phyloP scores from a whole-genome alignment of 2,797 vertebrate genomes.

The Sebastolobus alascanus region DNA sequence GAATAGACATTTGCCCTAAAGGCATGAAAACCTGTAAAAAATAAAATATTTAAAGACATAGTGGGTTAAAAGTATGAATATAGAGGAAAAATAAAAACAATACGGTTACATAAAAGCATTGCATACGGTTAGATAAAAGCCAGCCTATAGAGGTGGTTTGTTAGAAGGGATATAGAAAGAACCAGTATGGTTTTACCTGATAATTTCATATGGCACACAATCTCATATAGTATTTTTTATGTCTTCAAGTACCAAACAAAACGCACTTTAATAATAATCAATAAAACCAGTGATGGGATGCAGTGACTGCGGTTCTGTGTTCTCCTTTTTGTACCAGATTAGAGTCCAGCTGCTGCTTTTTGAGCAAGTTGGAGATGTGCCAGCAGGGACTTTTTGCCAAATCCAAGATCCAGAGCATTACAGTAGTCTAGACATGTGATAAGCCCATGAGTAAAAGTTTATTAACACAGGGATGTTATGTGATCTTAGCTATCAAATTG shows the following conservation, averaged over 20 bases:
- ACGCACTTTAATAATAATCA: background rate
- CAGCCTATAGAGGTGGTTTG: background rate
- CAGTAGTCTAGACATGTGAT: background rate
- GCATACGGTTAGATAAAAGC: background rate
- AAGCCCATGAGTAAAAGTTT: background rate
- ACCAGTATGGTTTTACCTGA: background rate
- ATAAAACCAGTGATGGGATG: background rate
- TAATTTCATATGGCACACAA: too few species aligned
- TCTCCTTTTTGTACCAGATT: background rate
- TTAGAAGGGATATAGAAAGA: background rate
- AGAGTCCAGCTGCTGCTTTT: conserved; percentile 29
- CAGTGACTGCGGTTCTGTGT: background rate
- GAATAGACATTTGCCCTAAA: too few species aligned
- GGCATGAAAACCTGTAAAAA: background rate
- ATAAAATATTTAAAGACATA: background rate
- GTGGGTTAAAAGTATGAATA: background rate
- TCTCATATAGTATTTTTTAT: background rate
- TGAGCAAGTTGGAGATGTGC: conserved; percentile 13
- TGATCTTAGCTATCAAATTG: background rate
- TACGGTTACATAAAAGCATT: too few species aligned
- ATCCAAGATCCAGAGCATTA: conserved; percentile 5
- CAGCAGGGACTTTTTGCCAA: background rate
- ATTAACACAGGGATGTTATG: background rate
- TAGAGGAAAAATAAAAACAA: too few species aligned
- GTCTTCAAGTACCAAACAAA: background rate